These are phyloP conservation scores for Apotomis betuletana DNA, from an alignment of 2,888 invertebrate species.

Conservation along the genomic window DNA sequence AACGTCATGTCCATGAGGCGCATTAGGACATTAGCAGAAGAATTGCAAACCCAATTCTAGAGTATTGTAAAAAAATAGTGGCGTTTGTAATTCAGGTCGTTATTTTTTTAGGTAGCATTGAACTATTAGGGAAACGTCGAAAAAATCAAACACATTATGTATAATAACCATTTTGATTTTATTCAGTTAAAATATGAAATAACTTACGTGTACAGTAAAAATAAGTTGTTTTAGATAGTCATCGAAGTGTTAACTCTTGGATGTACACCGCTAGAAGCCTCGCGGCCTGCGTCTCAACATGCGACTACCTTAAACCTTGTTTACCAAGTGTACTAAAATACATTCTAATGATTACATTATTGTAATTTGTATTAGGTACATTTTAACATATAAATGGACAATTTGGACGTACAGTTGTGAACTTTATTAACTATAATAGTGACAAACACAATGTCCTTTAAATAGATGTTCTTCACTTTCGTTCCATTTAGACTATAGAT, in stretches of 20 bases:
- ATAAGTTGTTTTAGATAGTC: conserved; percentile 80
- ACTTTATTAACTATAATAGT: conserved; percentile 64
- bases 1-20: too few species aligned
- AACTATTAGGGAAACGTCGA: neutral
- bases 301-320: conserved; percentile 67
- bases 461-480: conserved; percentile 72
- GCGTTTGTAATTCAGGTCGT: too few species aligned
- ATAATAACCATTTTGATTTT: conserved; percentile 83
- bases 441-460: conserved; percentile 66
- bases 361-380: conserved; percentile 82
- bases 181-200: conserved; percentile 84
- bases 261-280: conserved; percentile 65
- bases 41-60: too few species aligned
- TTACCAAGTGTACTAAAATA: conserved; percentile 75
- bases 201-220: conserved; percentile 83
- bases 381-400: conserved; percentile 82
- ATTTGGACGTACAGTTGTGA: conserved; percentile 84
- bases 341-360: conserved; percentile 80
- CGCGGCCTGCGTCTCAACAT: conserved; percentile 60
- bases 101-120: too few species aligned
- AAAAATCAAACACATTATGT: conserved; percentile 58
- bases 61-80: too few species aligned
- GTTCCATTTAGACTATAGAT: conserved; percentile 66
- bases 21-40: too few species aligned
- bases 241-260: conserved; percentile 66